These are phyloP conservation scores for Apostichopus californicus DNA, from an alignment of 35 echinoderm and acorn worm genomes.

Conservation along the genomic window DNA sequence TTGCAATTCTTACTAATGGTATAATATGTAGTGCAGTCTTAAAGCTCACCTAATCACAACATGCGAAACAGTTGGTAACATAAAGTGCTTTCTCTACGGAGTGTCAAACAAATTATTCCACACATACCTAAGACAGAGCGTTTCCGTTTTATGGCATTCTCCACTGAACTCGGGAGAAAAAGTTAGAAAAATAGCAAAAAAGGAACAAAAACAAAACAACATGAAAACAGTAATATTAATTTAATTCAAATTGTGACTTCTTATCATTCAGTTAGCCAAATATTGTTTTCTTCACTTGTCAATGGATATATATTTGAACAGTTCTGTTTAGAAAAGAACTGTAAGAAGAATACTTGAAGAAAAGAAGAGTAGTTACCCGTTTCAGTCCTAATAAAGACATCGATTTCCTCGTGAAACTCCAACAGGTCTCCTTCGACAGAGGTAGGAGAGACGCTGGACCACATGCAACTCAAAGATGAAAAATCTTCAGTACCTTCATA, in stretches of 20 bases:
- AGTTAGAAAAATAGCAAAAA: too few species aligned
- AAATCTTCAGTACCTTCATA: conserved; percentile 11
- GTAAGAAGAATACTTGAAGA: too few species aligned
- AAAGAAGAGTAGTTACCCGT: not conserved
- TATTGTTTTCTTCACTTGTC: too few species aligned
- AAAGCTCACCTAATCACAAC: too few species aligned
- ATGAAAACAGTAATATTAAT: not conserved
- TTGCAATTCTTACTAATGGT: too few species aligned
- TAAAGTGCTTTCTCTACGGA: too few species aligned
- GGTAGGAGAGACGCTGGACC: not conserved
- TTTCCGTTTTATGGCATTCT: not conserved
- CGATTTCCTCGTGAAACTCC: not conserved
- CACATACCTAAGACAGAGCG: not conserved
- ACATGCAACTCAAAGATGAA: not conserved
- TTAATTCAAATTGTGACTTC: too few species aligned
- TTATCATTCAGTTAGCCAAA: too few species aligned
- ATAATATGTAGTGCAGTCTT: too few species aligned
- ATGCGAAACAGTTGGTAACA: too few species aligned
- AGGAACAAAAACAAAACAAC: not conserved
- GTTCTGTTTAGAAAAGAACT: too few species aligned
- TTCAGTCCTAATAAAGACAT: not conserved
- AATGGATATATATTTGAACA: too few species aligned
- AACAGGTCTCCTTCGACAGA: not conserved
- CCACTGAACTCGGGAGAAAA: not conserved
- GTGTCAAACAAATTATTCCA: not conserved